Percentiles rank a stretch among this genome's conserved stretches.
phyloP scores from a whole-genome alignment of 2,797 vertebrate genomes.

The Australoheros facetus region DNA sequence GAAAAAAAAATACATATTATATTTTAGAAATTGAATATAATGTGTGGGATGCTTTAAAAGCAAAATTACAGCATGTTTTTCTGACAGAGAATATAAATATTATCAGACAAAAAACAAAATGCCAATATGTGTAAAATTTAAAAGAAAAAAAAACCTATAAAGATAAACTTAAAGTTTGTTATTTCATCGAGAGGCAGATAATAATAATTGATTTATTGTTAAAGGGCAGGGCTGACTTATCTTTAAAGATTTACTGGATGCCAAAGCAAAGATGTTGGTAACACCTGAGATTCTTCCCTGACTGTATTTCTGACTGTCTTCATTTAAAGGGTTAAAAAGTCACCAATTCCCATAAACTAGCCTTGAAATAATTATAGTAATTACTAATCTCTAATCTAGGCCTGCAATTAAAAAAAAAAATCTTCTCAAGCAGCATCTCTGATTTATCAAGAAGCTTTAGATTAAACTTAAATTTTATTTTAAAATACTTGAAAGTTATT shows the following conservation, averaged over 20 bases:
- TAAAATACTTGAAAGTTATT: neutral
- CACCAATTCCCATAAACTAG: neutral
- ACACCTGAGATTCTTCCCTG: neutral
- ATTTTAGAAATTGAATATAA: neutral
- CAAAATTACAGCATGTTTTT: neutral
- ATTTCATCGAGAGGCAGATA: neutral
- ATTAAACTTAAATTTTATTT: slow-evolving; percentile 8
- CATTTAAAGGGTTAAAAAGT: neutral
- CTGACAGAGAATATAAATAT: neutral
- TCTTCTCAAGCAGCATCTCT: neutral
- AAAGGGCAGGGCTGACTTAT: neutral
- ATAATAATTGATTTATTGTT: neutral
- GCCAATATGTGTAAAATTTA: neutral
- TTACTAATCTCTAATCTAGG: neutral
- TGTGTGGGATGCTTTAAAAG: neutral
- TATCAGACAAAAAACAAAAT: neutral
- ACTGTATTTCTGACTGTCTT: neutral
- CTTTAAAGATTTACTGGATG: neutral
- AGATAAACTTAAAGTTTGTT: neutral
- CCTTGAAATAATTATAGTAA: neutral
- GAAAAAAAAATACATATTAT: neutral
- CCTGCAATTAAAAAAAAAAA: neutral
- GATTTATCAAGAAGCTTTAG: neutral
- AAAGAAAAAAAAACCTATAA: neutral
- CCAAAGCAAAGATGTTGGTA: neutral